Evolutionary conservation across 2,797 vertebrate species (phyloP).

Genomic region (Diglossa cyanea): DNA sequence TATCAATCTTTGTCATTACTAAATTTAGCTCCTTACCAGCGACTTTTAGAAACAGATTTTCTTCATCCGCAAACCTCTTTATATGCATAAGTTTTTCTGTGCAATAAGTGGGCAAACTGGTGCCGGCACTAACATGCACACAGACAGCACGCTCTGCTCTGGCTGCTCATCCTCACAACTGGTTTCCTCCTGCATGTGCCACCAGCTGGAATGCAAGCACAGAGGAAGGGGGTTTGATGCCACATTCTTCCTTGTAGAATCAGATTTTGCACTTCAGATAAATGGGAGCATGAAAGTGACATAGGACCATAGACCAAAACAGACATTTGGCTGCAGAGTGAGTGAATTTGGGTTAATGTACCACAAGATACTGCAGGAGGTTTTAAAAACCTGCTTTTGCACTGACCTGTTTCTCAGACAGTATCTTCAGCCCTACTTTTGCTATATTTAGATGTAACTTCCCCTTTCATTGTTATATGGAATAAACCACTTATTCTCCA

Average conservation of each 20-base stretch:
- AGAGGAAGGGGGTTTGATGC: not conserved
- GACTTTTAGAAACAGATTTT: not conserved
- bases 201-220: not conserved
- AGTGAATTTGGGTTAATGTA: not conserved
- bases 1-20: not conserved
- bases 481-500: not conserved
- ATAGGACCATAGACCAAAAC: not conserved
- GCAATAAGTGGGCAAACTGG: not conserved
- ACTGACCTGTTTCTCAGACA: not conserved
- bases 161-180: not conserved
- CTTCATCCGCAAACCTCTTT: not conserved
- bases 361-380: not conserved
- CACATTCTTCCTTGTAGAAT: not conserved
- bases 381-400: not conserved
- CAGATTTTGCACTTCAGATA: not conserved
- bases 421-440: not conserved
- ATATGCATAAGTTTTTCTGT: not conserved
- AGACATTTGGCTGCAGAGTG: not conserved
- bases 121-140: not conserved
- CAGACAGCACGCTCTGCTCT: not conserved
- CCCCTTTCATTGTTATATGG: not conserved
- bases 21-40: not conserved
- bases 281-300: not conserved
- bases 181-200: not conserved
- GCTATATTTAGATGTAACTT: conserved; percentile 10